Evolutionary conservation across 2,797 vertebrate species (phyloP).

Genomic region (Acridotheres tristis): DNA sequence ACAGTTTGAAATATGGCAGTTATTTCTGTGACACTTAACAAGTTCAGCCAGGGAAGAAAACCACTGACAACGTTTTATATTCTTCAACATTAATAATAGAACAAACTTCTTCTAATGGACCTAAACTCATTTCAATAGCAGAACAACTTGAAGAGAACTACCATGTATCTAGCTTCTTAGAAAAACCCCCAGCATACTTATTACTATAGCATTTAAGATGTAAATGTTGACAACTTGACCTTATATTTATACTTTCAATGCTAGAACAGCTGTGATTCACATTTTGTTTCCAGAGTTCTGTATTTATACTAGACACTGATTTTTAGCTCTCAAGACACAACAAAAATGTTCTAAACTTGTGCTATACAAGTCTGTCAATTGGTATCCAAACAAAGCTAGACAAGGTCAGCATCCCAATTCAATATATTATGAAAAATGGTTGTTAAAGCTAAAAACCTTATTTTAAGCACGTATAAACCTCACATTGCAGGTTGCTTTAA

Average conservation of each 20-base stretch:
- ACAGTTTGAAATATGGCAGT: not conserved
- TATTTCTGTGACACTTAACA: not conserved
- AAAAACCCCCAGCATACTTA: not conserved
- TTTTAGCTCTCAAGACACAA: not conserved
- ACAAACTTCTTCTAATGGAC: not conserved
- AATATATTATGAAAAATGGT: not conserved
- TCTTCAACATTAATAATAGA: not conserved
- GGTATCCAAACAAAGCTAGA: not conserved
- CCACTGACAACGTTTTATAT: not conserved
- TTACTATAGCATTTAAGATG: not conserved
- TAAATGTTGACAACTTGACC: not conserved
- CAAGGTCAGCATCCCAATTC: not conserved
- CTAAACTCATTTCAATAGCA: not conserved
- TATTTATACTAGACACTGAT: not conserved
- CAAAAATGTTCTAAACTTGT: not conserved
- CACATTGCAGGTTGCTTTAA: not conserved
- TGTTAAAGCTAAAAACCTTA: not conserved
- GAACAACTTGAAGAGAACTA: not conserved
- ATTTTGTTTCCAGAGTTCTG: not conserved
- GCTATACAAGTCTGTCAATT: not conserved
- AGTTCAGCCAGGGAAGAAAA: not conserved
- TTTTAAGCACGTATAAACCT: not conserved
- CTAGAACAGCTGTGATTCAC: not conserved
- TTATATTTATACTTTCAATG: not conserved
- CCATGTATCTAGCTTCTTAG: not conserved